Percentiles rank a stretch among this genome's conserved stretches.
Conservation (phyloP, 2,113 vertebrate species). For the Syrmaticus mikado region DNA sequence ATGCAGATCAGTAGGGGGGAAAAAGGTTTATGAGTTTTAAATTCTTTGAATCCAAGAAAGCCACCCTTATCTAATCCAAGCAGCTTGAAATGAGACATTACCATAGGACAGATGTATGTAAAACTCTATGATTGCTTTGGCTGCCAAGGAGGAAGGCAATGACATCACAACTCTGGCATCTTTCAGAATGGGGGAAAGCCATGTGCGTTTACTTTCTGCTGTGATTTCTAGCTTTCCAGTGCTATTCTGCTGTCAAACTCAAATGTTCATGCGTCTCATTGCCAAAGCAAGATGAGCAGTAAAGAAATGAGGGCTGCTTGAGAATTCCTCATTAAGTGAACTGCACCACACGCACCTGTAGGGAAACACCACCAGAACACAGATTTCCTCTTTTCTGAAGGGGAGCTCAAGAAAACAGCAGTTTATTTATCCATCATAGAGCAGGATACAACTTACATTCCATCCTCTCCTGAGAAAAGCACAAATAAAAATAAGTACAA, state of each 20-base stretch:
- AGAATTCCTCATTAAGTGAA: neutral
- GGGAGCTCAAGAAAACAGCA: neutral
- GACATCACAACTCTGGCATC: fast-evolving
- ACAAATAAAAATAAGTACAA: neutral
- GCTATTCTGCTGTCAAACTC: neutral
- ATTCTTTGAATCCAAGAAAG: neutral
- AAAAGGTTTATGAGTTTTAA: neutral
- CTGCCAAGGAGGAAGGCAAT: neutral
- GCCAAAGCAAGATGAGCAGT: neutral
- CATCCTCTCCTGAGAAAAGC: neutral
- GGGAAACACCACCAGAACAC: neutral
- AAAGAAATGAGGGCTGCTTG: neutral
- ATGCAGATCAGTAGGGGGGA: neutral
- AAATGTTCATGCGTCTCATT: neutral
- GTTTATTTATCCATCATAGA: neutral
- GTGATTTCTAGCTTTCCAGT: neutral
- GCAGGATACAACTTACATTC: neutral
- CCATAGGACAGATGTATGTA: neutral
- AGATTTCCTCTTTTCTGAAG: neutral
- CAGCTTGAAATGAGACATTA: slow-evolving; percentile 13
- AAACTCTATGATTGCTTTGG: neutral
- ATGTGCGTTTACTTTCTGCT: neutral
- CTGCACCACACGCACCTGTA: neutral
- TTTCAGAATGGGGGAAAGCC: neutral
- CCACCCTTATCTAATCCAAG: slow-evolving; percentile 13